phyloP scores from a whole-genome alignment of 2,888 invertebrate species.

The Drosophila colorata region DNA sequence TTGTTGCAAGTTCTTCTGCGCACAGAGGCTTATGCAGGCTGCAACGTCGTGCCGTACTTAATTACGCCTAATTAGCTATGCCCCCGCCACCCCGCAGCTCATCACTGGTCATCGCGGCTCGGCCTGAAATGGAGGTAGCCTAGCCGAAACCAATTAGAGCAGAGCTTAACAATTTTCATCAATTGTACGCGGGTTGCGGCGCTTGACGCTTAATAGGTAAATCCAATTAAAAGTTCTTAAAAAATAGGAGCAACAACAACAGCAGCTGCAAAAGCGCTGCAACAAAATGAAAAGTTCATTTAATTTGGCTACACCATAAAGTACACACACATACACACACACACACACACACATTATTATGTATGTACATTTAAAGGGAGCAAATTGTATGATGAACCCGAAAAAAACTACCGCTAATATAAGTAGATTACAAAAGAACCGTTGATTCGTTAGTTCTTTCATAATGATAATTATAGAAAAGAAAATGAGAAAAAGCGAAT shows the following conservation, averaged over 20 bases:
- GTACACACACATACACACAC: constrained; percentile 1
- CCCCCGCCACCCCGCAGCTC: constrained; percentile 15
- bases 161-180: constrained; percentile 71
- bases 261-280: constrained; percentile 17
- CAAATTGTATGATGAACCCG: constrained; percentile 43
- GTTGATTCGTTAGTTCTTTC: constrained; percentile 48
- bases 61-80: constrained; percentile 70
- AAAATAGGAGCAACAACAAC: constrained; percentile 12
- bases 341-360: not conserved
- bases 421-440: constrained; percentile 66
- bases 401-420: constrained; percentile 58
- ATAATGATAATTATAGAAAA: constrained; percentile 42
- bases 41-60: constrained; percentile 51
- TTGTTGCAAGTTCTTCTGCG: constrained; percentile 33
- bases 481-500: constrained; percentile 1
- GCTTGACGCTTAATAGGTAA: constrained; percentile 64
- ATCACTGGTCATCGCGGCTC: not conserved
- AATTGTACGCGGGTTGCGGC: constrained; percentile 55
- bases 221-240: constrained; percentile 69
- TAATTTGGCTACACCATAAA: constrained; percentile 49
- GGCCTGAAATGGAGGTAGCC: constrained; percentile 54
- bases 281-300: constrained; percentile 59
- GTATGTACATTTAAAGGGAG: not conserved
- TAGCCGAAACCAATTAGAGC: constrained; percentile 68
- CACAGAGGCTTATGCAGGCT: constrained; percentile 19